Evolutionary conservation across 2,797 vertebrate genomes (phyloP).

Genomic region (Scyliorhinus canicula): DNA sequence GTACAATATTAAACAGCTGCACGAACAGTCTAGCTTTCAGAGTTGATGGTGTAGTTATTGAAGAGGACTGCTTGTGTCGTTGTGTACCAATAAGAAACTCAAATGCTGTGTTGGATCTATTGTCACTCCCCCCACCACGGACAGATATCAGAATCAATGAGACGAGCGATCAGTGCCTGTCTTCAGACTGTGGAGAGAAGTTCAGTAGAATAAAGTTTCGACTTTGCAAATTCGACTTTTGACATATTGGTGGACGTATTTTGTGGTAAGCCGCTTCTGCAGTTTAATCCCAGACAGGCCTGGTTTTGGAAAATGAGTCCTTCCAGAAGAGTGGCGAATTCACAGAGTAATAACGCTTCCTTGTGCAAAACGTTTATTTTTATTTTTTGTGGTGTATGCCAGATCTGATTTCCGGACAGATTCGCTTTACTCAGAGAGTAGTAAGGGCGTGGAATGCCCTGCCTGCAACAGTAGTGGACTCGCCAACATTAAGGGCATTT

Average conservation of each 20-base stretch:
- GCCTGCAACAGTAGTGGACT: too few species aligned
- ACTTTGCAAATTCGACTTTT: background rate
- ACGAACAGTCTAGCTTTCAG: background rate
- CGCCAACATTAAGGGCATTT: too few species aligned
- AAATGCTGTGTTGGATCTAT: constrained; percentile 27
- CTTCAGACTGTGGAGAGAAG: background rate
- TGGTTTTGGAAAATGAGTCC: constrained; percentile 35
- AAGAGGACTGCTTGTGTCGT: constrained; percentile 55
- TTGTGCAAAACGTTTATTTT: background rate
- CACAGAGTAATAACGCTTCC: background rate
- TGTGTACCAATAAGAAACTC: constrained; percentile 51
- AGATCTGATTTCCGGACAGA: background rate
- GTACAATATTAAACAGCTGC: background rate
- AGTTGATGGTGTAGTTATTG: constrained; percentile 38
- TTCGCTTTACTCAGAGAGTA: too few species aligned
- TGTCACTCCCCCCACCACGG: constrained; percentile 29
- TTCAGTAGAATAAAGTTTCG: background rate
- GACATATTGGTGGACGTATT: background rate
- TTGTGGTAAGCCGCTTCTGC: background rate
- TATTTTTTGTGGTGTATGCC: background rate
- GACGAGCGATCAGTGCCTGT: background rate
- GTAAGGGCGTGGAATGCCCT: too few species aligned
- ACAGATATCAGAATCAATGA: background rate
- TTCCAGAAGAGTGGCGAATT: background rate
- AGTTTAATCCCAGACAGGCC: background rate